Evolutionary conservation across 2,888 invertebrate species (phyloP), one percentile per base, ranked within the genome.

Genomic region (Limnephilus rhombicus): DNA sequence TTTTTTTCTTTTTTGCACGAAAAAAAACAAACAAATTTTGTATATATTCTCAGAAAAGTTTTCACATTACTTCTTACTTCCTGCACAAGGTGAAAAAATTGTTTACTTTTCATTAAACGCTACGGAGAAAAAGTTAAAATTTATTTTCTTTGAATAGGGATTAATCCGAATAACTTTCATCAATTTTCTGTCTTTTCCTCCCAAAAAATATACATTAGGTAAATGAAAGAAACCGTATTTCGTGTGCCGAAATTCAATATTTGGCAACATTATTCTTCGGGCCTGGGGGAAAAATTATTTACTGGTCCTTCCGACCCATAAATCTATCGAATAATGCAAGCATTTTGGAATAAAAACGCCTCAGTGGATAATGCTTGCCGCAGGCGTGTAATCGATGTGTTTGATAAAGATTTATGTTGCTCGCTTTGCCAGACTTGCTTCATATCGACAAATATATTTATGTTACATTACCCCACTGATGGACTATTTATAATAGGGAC

Each of bases 281-380:
- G 85, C 41, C 85, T 34, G 13, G 37, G 37, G 85, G 85, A 37
- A 85, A 85, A 85, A 85, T 85, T 85, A 85, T 85, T 85, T 85
- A 37, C 85, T 37, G 82, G 82, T 29, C 53, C 41, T 85, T 37
- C 85, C 53, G 31, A 87, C 9, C 53, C 29, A 87, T 87, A 87
- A 87, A 87, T 87, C 53, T 87, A 68, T 13, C 87, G 15, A 24
- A 68, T 49, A 87, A 49, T 53, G 87, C 53, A 15, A 7, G 53
- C 49, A 15, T 24, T 68, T 49, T 68, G 68, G 5, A 34, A 49
- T 87, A 87, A 87, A 87, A 87, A 87, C 3, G 18, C n/a, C 49
- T 53, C 34, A 15, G 85, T 13, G n/a, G 49, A 68, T 53, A 53
- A 53, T 31, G 68, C 68, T 3, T 53, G 12, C 53, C 34, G 49